Evolutionary conservation across 2,113 vertebrate species (phyloP).

Genomic region (Clarias magur): DNA sequence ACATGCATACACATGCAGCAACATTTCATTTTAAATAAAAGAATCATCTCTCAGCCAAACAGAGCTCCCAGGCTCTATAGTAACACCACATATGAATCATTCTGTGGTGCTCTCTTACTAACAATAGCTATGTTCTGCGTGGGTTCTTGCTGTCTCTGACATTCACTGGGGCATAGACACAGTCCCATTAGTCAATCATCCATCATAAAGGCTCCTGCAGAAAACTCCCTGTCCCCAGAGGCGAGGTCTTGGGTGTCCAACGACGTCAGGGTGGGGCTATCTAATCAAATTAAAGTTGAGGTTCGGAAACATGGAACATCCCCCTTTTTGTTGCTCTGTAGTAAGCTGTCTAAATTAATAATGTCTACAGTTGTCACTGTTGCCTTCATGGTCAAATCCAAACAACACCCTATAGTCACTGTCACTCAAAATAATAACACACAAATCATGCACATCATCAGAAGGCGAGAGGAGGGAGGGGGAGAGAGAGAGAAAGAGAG

Average conservation of each 20-base stretch:
- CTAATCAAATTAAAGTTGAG: conserved; percentile 31
- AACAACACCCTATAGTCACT: conserved; percentile 30
- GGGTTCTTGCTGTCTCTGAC: conserved; percentile 36
- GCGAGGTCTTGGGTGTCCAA: conserved; percentile 29
- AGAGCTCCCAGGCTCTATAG: conserved; percentile 19
- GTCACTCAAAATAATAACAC: conserved; percentile 33
- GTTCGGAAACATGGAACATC: background rate
- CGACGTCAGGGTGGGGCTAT: conserved; percentile 25
- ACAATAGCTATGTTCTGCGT: conserved; percentile 49
- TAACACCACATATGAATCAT: conserved; percentile 33
- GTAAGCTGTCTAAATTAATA: conserved; percentile 46
- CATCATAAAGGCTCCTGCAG: conserved; percentile 36
- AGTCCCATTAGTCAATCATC: conserved; percentile 32
- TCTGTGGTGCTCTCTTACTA: conserved; percentile 48
- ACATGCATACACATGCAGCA: background rate
- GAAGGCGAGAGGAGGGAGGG: background rate
- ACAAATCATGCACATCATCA: conserved; percentile 23
- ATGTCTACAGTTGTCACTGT: conserved; percentile 20
- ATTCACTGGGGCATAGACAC: conserved; percentile 43
- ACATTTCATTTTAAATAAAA: background rate
- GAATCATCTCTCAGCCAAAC: conserved; percentile 28
- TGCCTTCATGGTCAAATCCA: conserved; percentile 16
- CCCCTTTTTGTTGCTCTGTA: background rate
- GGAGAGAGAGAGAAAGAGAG: conserved; percentile 4
- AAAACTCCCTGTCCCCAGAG: conserved; percentile 34